Base-by-base conservation (phyloP, 2,113 vertebrate genomes). In the Podocnemis expansa region DNA sequence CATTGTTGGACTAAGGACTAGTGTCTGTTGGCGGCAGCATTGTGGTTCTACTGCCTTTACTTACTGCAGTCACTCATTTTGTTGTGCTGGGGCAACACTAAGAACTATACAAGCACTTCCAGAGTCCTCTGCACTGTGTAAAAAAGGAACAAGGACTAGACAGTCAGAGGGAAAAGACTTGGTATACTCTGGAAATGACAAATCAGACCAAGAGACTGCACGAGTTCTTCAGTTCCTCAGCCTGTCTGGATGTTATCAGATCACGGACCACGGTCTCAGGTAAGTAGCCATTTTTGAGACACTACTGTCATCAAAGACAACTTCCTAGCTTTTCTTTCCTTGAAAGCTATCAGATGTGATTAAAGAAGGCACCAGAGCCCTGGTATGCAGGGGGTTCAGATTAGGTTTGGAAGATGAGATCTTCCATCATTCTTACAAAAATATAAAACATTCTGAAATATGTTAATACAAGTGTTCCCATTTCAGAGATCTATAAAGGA, bases 181-280 rank as follows among this genome's bases (percentile, higher is more conserved):
- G 45, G 60, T 92, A 80, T 98, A 98, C 97, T 96, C 97, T 91
- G 97, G 97, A 96, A 98, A 94, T 96, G 97, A 98, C 82, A 98
- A 98, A 91, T 97, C 98, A 96, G 98, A 97, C 58, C 98, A 98
- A 95, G 98, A 98, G 97, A 97, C 96, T 82, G 98, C 97, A 55
- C 98, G 99, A 89, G 96, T 98, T 31, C 98, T 99, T 96, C 98
- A 97, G 84, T 99, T 99, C 96, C 99, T 99, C 98, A 99, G 99
- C 95, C 98, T 99, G 84, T 99, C 99, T 60, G 99, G 99, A 96
- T 99, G 99, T 97, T 99, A 98, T 91, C 99, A 99, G 98, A 97
- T 99, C 98, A 99, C 99, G 95, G 99, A 99, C 93, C 97, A 98
- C 90, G 99, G 99, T 93, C 98, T 99, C 96, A 99, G 99, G 99